These are phyloP conservation scores for Sesia apiformis DNA, from an alignment of 2,888 invertebrate genomes.

Conservation along the genomic window DNA sequence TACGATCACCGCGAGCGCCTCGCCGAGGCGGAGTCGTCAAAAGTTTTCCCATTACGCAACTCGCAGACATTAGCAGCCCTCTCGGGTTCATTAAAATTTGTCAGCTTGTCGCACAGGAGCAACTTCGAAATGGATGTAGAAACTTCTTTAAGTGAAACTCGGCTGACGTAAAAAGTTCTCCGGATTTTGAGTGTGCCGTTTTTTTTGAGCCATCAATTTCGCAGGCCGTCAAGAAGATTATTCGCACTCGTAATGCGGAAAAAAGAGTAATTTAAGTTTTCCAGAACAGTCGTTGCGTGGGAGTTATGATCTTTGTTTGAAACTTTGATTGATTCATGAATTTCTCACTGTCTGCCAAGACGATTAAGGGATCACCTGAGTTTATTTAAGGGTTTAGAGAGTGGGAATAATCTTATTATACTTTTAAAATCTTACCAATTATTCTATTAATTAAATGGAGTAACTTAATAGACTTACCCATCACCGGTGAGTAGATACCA, in stretches of 20 bases:
- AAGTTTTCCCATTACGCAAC: constrained; percentile 68
- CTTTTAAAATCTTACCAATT: too few relatives aligned
- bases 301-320: constrained; percentile 70
- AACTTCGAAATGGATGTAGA: constrained; percentile 71
- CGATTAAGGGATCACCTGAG: constrained; percentile 29
- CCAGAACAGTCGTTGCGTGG: constrained; percentile 57
- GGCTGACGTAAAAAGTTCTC: constrained; percentile 68
- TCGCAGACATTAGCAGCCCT: constrained; percentile 69
- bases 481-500: too few relatives aligned
- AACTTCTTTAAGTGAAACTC: constrained; percentile 72
- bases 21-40: constrained; percentile 14
- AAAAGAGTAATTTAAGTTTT: constrained; percentile 73
- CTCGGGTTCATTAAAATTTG: constrained; percentile 74
- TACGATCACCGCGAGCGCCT: constrained; percentile 9
- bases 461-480: too few relatives aligned
- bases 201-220: constrained; percentile 71
- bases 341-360: constrained; percentile 35
- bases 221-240: constrained; percentile 72
- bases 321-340: constrained; percentile 72
- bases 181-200: constrained; percentile 52
- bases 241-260: constrained; percentile 71
- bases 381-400: neutral
- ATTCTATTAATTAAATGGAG: too few relatives aligned
- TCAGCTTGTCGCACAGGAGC: constrained; percentile 66
- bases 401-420: neutral